Percentiles rank a stretch among this genome's conserved stretches.
phyloP scores from a whole-genome alignment of 2,888 invertebrate genomes.

The Nomada goodeniana region DNA sequence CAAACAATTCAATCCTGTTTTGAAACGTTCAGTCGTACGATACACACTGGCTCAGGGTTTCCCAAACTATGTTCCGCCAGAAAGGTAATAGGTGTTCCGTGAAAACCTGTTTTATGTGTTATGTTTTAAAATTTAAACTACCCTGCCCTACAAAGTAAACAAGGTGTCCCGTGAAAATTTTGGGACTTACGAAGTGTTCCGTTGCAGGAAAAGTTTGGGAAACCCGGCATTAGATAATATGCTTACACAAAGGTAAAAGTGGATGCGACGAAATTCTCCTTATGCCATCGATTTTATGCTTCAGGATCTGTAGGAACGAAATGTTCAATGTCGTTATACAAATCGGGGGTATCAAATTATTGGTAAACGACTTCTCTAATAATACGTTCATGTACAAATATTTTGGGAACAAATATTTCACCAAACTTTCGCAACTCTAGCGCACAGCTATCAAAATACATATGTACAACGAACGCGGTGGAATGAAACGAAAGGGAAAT shows the following conservation, averaged over 20 bases:
- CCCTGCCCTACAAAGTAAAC: too few species aligned
- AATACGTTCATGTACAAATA: conserved; percentile 18
- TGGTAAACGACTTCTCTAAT: not conserved
- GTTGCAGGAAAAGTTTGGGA: too few species aligned
- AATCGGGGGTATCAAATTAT: not conserved
- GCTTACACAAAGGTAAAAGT: conserved; percentile 97
- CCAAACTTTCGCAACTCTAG: conserved; percentile 27
- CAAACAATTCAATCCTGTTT: not conserved
- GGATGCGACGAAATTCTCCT: conserved; percentile 98
- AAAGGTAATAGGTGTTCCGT: too few species aligned
- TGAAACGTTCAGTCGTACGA: not conserved
- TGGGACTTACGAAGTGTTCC: too few species aligned
- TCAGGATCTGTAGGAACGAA: conserved; percentile 90
- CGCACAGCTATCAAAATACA: conserved; percentile 14
- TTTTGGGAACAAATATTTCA: not conserved
- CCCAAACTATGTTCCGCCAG: too few species aligned
- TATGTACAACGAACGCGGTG: too few species aligned
- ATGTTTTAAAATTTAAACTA: too few species aligned
- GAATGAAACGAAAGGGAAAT: conserved; percentile 14
- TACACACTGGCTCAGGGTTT: not conserved
- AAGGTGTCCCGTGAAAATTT: too few species aligned
- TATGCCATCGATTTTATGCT: conserved; percentile 97
- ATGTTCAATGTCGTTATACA: conserved; percentile 41
- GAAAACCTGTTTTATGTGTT: too few species aligned
- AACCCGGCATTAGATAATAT: conserved; percentile 80